Evolutionary conservation across 2,888 invertebrate species (phyloP).

Genomic region (Hololepta plana): DNA sequence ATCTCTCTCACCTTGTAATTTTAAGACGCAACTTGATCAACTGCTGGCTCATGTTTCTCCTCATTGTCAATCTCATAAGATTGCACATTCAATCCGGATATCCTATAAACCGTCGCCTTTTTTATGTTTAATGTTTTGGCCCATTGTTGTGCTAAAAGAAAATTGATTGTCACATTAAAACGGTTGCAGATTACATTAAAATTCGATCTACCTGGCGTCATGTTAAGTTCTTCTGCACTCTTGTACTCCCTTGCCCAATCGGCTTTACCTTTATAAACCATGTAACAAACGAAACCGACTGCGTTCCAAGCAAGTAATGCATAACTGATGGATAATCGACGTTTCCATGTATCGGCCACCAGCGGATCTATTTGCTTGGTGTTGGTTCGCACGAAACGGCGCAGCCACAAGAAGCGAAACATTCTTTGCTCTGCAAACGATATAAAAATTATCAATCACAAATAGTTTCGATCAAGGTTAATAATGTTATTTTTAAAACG

Average conservation of each 20-base stretch:
- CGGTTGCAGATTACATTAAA: too few relatives aligned
- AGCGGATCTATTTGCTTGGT: slow-evolving; percentile 31
- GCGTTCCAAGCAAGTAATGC: slow-evolving; percentile 54
- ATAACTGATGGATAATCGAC: slow-evolving; percentile 41
- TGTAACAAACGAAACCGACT: slow-evolving; percentile 43
- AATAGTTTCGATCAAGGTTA: too few relatives aligned
- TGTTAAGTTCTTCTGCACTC: slow-evolving; percentile 40
- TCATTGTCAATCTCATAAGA: slow-evolving; percentile 17
- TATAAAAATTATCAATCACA: too few relatives aligned
- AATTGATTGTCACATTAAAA: too few relatives aligned
- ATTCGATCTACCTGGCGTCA: slow-evolving; percentile 34
- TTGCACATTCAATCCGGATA: slow-evolving; percentile 30
- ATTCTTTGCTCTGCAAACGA: too few relatives aligned
- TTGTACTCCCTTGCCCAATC: slow-evolving; percentile 53
- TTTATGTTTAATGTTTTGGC: slow-evolving; percentile 35
- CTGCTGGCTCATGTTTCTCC: too few relatives aligned
- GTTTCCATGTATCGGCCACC: slow-evolving; percentile 39
- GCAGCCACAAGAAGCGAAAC: slow-evolving; percentile 32
- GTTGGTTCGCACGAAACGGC: slow-evolving; percentile 28
- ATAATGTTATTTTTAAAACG: too few relatives aligned
- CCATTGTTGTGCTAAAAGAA: slow-evolving; percentile 34
- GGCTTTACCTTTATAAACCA: slow-evolving; percentile 36
- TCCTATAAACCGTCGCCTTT: slow-evolving; percentile 35
- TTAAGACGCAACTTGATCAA: too few relatives aligned
- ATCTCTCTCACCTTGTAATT: too few relatives aligned